phyloP scores from a whole-genome alignment of 2,113 vertebrate species.

The Labeo rohita region DNA sequence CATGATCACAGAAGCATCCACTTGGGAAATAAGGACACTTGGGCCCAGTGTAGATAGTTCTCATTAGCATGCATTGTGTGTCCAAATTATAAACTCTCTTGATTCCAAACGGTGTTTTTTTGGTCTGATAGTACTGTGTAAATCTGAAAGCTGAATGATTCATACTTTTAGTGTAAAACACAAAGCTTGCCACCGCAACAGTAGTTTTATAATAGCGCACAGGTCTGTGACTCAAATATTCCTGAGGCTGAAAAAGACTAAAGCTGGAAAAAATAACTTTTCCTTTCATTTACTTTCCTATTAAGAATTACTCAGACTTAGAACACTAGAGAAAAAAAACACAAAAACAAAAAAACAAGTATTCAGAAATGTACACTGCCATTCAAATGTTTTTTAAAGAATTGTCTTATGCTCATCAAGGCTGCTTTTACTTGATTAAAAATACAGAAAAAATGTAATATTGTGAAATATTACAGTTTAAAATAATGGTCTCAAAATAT shows the following conservation, averaged over 20 bases:
- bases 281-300: neutral
- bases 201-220: neutral
- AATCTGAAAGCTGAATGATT: constrained; percentile 15
- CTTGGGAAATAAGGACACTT: constrained; percentile 41
- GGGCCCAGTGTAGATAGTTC: constrained; percentile 16
- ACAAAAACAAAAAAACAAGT: neutral
- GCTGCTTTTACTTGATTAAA: too few relatives aligned
- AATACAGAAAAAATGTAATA: too few relatives aligned
- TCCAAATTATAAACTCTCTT: neutral
- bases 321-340: neutral
- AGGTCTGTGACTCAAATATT: neutral
- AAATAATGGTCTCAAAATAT: too few relatives aligned
- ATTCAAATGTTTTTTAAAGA: too few relatives aligned
- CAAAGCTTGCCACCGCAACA: neutral
- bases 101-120: constrained; percentile 7
- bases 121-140: neutral
- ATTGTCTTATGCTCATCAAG: too few relatives aligned
- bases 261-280: neutral
- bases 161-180: neutral
- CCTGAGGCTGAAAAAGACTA: neutral
- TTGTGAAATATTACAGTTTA: too few relatives aligned
- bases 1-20: constrained; percentile 50
- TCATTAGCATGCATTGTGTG: constrained; percentile 29
- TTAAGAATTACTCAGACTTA: neutral
- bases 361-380: neutral